Base-by-base conservation (phyloP, 2,797 vertebrate genomes). In the Leuciscus waleckii region DNA sequence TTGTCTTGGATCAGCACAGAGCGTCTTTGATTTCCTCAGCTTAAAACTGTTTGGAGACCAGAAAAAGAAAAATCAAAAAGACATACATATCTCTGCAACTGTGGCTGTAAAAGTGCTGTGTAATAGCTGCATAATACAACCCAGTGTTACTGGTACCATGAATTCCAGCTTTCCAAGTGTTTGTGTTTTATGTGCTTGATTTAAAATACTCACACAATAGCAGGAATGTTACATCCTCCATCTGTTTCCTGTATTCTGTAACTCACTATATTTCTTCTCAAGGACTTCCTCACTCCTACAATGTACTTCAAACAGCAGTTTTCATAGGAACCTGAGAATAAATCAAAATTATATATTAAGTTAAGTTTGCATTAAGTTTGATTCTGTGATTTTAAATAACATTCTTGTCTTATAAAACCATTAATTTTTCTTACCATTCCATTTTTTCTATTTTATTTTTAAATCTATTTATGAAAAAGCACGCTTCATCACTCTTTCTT, bases 141-240 rank as follows among this genome's bases (percentile, higher is more conserved):
- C 21, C 23, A 19, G 29, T n/a, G 29, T 77, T 35, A 23, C 26
- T 56, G 7, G 35, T 6, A 17, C 6, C 7, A 41, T 61, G 67
- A 56, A 10, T 19, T 49, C 4, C 19, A 74, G 54, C 13, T 23
- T 61, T 41, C 13, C 29, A 75, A 83, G 32, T 2, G 1, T 11
- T 70, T 79, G 46, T 69, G 19, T 26, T 56, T 7, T 16, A 54
- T 41, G 17, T 39, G 35, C 70, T 61, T 82, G 19, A 26, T 49
- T 10, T 39, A 41, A 9, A 29, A 71, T 75, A 94, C 95, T 95
- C 90, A 96, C 95, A 95, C 88, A 82, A 94, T 81, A 10, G 95
- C 95, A n/a, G 70, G 87, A 49, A 94, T 88, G 92, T 96, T 95
- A 90, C 95, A 96, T 80, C 92, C 94, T 0, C 95, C 95, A 87